Evolutionary conservation across 2,797 vertebrate species (phyloP).

Genomic region (Babyrousa celebensis): DNA sequence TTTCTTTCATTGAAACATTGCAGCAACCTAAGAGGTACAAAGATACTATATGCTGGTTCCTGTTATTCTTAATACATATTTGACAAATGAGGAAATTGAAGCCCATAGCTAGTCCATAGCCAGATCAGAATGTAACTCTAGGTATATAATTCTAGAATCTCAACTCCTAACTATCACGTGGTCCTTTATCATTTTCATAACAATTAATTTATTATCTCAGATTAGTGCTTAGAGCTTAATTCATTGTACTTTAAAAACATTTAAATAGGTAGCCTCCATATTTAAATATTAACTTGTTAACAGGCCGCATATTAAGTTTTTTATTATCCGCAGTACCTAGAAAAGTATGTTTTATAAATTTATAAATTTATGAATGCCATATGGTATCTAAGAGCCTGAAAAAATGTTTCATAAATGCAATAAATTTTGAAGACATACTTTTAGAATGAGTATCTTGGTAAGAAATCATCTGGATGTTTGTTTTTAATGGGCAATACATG

Average conservation of each 20-base stretch:
- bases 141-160: neutral
- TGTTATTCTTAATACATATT: neutral
- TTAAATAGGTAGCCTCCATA: neutral
- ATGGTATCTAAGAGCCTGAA: neutral
- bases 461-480: neutral
- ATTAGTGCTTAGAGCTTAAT: neutral
- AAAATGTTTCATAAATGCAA: neutral
- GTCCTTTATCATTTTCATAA: neutral
- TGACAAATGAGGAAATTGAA: neutral
- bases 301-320: neutral
- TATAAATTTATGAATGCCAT: neutral
- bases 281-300: neutral
- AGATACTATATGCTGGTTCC: neutral
- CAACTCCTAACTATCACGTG: neutral
- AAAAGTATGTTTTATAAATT: slow-evolving; percentile 13
- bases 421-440: slow-evolving; percentile 1
- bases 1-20: neutral
- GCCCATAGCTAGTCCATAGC: neutral
- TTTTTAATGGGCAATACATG: slow-evolving; percentile 13
- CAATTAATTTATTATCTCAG: neutral
- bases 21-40: neutral
- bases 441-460: neutral
- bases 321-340: neutral
- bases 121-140: neutral
- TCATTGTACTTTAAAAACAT: neutral